Evolutionary conservation across 2,797 vertebrate species (phyloP), one percentile per base, ranked within the genome.

Genomic region (Peromyscus attwateri): DNA sequence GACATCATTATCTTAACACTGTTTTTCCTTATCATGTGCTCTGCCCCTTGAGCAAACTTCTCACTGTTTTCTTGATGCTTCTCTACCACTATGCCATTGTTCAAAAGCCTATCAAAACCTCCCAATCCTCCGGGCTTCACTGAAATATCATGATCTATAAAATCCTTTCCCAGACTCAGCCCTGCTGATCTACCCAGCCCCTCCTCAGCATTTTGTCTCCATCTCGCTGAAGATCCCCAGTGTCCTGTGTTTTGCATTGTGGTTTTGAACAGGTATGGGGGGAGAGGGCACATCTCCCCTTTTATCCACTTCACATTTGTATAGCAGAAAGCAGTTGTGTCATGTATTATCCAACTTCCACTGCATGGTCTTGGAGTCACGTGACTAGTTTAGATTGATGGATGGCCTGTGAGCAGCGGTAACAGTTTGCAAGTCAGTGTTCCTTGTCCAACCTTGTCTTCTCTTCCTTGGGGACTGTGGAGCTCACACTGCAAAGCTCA

Each of bases 11-110:
- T n/a, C 16, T 76, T 75, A 75, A 43, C 70, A 60, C 43, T 60
- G 8, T 77, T 93, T 81, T 34, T 76, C 66, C 64, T 68, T 70
- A 49, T 79, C 71, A 52, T 25, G 75, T 43, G 75, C n/a, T 76
- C 85, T 95, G 66, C 31, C 80, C 40, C 19, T 92, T 66, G 40
- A 57, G 76, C 90, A 93, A 94, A 81, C 49, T 64, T 73, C 66
- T 52, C 52, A 16, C n/a, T 91, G 23, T 40, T 80, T 68, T 55
- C 13, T 55, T 37, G 37, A 29, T 1, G 29, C 31, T 89, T 90
- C 96, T 92, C n/a, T 14, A 37, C 55, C 46, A 81, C 60, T 29
- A 71, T 34, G 43, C 17, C 14, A 16, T 81, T 92, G 70, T 87
- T 90, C n/a, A 27, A 81, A 84, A 76, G 88, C 52, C 80, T 71